Base-by-base conservation (phyloP, 2,797 vertebrate species). In the Iguana delicatissima region DNA sequence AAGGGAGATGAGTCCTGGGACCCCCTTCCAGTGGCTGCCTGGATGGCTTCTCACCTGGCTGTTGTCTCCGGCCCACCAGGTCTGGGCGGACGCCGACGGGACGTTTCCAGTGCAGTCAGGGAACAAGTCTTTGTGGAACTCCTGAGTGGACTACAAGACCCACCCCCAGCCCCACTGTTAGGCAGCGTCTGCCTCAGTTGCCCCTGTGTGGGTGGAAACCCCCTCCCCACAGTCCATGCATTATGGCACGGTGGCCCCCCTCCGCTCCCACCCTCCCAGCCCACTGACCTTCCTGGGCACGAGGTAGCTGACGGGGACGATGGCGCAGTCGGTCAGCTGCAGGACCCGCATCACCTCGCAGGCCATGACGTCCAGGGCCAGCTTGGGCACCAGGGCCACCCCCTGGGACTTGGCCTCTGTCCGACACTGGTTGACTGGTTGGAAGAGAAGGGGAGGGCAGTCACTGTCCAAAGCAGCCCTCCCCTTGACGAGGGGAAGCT, bases 101-200 rank as follows among this genome's bases (percentile, higher is more conserved):
- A 96, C 89, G 0, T 73, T 94, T 13, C 99, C 98, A 0, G 89
- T 52, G 0, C 99, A 98, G 89, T 99, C 98, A 0, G 98, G 98
- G 95, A 98, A 99, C 91, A 99, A 96, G 94, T 99, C 99, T 0
- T 98, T 97, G 0, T 99, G 98, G 94, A 99, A 99, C 89, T 99
- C 98, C 86, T 97, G 97, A 9, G 96, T 91, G 13, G 98, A 97
- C 96, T 97, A 95, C 76, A 77, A 92, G 18, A 90, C 20, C 81
- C 35, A n/a, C 13, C 12, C 20, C 24, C 1, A 89, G 3, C 16
- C 13, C 1, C 90, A 1, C 16, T 6, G 22, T 69, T 32, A 69
- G 67, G 26, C 0, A 9, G 2, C 0, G 6, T 2, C 29, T 12
- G 16, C 29, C 2, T 76, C 74, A 16, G 38, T 22, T 38, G 35